Evolutionary conservation across 2,888 invertebrate species (phyloP), one percentile per base, ranked within the genome.

Genomic region (Xestobium rufovillosum): DNA sequence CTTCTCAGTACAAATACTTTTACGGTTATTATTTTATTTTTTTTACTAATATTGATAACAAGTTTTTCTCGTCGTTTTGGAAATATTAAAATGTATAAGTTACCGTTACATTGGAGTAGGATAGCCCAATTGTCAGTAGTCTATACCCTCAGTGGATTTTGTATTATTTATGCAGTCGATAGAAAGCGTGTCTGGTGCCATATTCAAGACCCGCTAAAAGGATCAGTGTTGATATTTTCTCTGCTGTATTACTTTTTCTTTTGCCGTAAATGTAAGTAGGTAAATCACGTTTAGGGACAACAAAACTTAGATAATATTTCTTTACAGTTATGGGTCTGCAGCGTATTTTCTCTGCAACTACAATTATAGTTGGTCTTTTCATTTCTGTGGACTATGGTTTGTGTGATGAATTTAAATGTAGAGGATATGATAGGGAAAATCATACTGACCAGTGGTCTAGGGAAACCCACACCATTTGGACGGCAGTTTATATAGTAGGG

Each of bases 301-400:
- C 2, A 14, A 14, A 11, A 32, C n/a, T n/a, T n/a, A n/a, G n/a
- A n/a, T n/a, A n/a, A n/a, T n/a, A n/a, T 36, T 39, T 42, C 34
- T 33, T 61, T 65, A 17, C 52, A 75, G 75, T 73, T 59, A 72
- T 75, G 71, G 72, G 73, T 19, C 57, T 75, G 15, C 73, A 72
- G 45, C 65, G 72, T 47, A 72, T 75, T 41, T 73, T 74, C 55
- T 72, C 73, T 26, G 70, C 71, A 12, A 73, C 74, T 26, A 72
- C 72, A n/a, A 71, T 74, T 44, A 71, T 74, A 30, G 72, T 73
- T 16, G 75, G 76, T 4, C 58, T 75, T 15, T 76, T 76, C 52
- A 71, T 76, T 49, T 70, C 73, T 36, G 73, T 75, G 11, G 75
- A 76, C 57, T 75, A 75, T 52, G 74, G 73, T 3, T 61, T 76